phyloP scores from a whole-genome alignment of 2,113 vertebrate species.

The Sula dactylatra region DNA sequence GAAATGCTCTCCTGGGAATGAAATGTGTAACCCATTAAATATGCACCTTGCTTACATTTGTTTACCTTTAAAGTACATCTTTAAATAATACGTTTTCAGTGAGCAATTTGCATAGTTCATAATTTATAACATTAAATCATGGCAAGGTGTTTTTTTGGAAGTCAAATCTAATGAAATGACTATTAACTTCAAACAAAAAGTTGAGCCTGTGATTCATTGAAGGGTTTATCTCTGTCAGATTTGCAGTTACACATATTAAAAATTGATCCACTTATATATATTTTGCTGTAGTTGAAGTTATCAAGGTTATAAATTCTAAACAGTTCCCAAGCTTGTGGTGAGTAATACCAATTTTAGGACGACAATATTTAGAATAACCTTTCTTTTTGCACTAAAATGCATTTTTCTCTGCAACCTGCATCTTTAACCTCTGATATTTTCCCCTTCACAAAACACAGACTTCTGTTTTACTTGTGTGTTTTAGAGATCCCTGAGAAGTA shows the following conservation, averaged over 20 bases:
- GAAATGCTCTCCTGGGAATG: neutral
- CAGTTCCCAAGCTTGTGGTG: neutral
- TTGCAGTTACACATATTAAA: constrained; percentile 27
- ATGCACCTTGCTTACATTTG: neutral
- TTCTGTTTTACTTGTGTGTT: neutral
- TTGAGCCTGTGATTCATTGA: neutral
- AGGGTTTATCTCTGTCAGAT: constrained; percentile 37
- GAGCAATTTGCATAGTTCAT: neutral
- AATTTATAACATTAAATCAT: neutral
- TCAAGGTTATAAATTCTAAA: constrained; percentile 25
- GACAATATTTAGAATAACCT: neutral
- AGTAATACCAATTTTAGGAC: neutral
- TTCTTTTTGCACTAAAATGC: neutral
- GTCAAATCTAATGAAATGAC: constrained; percentile 13
- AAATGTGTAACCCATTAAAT: neutral
- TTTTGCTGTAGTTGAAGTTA: neutral
- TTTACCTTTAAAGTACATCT: neutral
- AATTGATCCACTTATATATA: neutral
- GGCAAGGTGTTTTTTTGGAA: neutral
- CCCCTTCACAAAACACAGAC: neutral
- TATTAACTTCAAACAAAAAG: neutral
- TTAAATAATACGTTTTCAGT: neutral
- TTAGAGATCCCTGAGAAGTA: neutral
- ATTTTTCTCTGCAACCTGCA: neutral
- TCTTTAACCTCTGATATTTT: neutral